These are phyloP conservation scores for Tetragnatha versicolor DNA, from an alignment of 1,140 invertebrate species.

Conservation along the genomic window DNA sequence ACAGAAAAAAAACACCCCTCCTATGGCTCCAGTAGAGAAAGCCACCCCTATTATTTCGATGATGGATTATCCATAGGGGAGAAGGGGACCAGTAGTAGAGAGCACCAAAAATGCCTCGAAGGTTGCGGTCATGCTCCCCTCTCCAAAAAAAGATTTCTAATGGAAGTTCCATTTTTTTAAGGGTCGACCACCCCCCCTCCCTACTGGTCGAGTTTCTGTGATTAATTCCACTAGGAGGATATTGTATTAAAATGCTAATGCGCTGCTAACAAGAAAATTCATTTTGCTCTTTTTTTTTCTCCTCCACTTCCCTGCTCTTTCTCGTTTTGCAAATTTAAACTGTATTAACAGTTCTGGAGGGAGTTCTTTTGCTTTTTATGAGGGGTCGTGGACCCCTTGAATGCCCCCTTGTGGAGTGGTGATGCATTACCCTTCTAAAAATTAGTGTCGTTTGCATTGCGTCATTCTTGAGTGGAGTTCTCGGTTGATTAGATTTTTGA, in stretches of 20 bases:
- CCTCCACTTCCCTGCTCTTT: not conserved
- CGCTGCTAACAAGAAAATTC: not conserved
- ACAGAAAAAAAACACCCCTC: too few relatives aligned
- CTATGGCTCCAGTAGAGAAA: too few relatives aligned
- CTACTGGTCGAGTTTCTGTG: not conserved
- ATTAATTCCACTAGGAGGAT: not conserved
- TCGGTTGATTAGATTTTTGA: too few relatives aligned
- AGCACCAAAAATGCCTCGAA: too few relatives aligned
- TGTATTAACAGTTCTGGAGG: not conserved
- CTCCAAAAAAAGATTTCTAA: not conserved
- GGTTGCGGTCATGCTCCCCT: not conserved
- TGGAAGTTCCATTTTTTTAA: not conserved
- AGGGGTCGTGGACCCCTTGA: too few relatives aligned
- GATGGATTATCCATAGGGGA: too few relatives aligned
- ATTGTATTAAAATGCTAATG: conserved; percentile 24
- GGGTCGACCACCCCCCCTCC: not conserved
- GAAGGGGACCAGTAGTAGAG: too few relatives aligned
- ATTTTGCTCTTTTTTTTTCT: not conserved
- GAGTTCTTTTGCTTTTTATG: not conserved
- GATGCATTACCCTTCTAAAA: too few relatives aligned
- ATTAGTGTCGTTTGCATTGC: too few relatives aligned
- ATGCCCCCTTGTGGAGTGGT: too few relatives aligned
- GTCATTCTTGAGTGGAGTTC: too few relatives aligned
- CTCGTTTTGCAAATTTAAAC: not conserved
- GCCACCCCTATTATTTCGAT: too few relatives aligned